These are phyloP conservation scores for Patella pellucida DNA, from an alignment of 2,888 invertebrate species.

Conservation along the genomic window DNA sequence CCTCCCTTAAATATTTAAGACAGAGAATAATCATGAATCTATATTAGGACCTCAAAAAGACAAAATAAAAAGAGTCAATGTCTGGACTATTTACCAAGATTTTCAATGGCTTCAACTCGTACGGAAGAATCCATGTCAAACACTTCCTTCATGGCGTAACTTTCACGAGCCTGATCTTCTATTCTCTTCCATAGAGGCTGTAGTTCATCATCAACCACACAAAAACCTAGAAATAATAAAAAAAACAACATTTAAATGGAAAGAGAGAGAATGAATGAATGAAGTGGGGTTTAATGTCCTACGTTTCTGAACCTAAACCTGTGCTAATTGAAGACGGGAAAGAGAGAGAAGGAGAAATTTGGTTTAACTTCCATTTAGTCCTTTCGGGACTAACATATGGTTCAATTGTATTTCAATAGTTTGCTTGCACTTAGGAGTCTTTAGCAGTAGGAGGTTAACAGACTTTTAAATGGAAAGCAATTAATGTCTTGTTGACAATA, in stretches of 20 bases:
- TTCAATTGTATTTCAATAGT: not conserved
- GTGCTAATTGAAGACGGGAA: too few species aligned
- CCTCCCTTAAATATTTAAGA: too few species aligned
- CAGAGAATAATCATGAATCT: too few species aligned
- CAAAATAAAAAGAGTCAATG: not conserved
- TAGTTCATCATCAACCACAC: constrained; percentile 44
- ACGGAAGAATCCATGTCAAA: constrained; percentile 63
- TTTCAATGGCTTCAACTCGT: constrained; percentile 62
- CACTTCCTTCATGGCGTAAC: constrained; percentile 59
- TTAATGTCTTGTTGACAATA: too few species aligned
- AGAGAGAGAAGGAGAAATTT: too few species aligned
- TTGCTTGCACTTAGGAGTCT: too few species aligned
- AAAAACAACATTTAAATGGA: constrained; percentile 25
- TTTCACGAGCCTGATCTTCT: constrained; percentile 55
- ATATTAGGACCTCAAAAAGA: not conserved
- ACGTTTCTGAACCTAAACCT: too few species aligned
- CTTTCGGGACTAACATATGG: not conserved
- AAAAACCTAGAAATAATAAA: constrained; percentile 52
- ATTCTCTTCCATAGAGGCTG: constrained; percentile 51
- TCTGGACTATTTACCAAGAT: constrained; percentile 46
- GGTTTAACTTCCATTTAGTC: too few species aligned
- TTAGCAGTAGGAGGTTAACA: too few species aligned
- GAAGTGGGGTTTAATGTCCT: not conserved
- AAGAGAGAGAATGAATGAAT: not conserved
- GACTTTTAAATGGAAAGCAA: too few species aligned